Percentiles rank a stretch among this genome's conserved stretches.
These are phyloP conservation scores for Natrix natrix DNA, from an alignment of 2,797 vertebrate genomes.

Conservation along the genomic window DNA sequence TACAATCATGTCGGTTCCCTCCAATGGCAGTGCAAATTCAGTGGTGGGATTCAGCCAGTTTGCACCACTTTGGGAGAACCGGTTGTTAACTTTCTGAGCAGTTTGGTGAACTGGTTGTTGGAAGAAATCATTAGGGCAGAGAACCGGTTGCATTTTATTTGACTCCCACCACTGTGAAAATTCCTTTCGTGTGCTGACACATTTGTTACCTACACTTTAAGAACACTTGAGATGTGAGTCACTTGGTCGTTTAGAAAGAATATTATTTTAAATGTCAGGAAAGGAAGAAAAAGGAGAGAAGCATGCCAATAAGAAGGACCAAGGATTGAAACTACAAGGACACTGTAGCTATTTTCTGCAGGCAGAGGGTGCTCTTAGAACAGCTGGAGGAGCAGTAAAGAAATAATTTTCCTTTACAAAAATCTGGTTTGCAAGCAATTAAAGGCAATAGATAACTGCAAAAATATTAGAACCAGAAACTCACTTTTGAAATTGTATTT, in stretches of 20 bases:
- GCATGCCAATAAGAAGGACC: neutral
- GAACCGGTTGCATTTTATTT: too few relatives aligned
- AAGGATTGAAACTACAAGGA: neutral
- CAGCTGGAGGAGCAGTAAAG: conserved; percentile 1
- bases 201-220: neutral
- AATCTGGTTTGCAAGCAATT: conserved; percentile 15
- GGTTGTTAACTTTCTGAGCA: too few relatives aligned
- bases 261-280: neutral
- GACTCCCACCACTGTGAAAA: neutral
- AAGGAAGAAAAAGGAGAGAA: neutral
- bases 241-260: neutral
- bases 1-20: neutral
- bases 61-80: too few relatives aligned
- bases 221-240: neutral
- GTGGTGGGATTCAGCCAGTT: too few relatives aligned
- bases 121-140: too few relatives aligned
- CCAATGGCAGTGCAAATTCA: neutral
- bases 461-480: neutral
- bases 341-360: conserved; percentile 45
- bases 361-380: conserved; percentile 63
- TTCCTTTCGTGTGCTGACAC: neutral
- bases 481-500: neutral
- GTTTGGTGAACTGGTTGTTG: too few relatives aligned
- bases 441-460: neutral
- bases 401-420: neutral